Evolutionary conservation across 2,888 invertebrate species (phyloP).

Genomic region (Polia nebulosa): DNA sequence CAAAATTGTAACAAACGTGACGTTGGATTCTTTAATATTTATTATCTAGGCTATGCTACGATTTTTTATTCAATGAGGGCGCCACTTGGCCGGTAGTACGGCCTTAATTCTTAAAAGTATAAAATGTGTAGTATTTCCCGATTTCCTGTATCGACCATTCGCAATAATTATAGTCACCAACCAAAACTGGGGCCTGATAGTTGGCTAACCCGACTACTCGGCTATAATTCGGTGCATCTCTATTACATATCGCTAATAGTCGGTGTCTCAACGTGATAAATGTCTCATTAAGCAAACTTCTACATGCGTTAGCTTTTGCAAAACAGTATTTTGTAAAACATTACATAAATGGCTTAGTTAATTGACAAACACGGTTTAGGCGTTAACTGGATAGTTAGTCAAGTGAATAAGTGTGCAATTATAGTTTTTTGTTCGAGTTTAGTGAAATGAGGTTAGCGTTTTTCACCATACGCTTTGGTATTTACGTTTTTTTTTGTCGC

Average conservation of each 20-base stretch:
- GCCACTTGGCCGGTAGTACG: too few species aligned
- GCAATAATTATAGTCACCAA: not conserved
- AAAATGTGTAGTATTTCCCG: too few species aligned
- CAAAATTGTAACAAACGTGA: too few species aligned
- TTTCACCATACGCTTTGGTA: conserved; percentile 38
- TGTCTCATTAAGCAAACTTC: conserved; percentile 60
- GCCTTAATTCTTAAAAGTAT: too few species aligned
- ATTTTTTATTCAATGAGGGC: too few species aligned
- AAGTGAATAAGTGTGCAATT: conserved; percentile 54
- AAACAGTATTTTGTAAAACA: conserved; percentile 57
- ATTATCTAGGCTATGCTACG: too few species aligned
- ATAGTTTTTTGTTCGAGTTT: conserved; percentile 37
- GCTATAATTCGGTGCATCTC: not conserved
- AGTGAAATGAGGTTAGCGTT: conserved; percentile 42
- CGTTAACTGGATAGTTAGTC: conserved; percentile 47
- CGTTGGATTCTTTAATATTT: too few species aligned
- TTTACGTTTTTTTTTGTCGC: conserved; percentile 20
- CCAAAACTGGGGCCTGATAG: not conserved
- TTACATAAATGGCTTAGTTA: conserved; percentile 44
- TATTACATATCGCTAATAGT: conserved; percentile 45
- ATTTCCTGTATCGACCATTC: too few species aligned
- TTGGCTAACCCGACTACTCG: not conserved
- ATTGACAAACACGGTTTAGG: conserved; percentile 24
- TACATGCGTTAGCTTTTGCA: conserved; percentile 55
- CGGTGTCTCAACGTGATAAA: conserved; percentile 63